Conservation (phyloP, 2,113 vertebrate species). For the Gadus macrocephalus region DNA sequence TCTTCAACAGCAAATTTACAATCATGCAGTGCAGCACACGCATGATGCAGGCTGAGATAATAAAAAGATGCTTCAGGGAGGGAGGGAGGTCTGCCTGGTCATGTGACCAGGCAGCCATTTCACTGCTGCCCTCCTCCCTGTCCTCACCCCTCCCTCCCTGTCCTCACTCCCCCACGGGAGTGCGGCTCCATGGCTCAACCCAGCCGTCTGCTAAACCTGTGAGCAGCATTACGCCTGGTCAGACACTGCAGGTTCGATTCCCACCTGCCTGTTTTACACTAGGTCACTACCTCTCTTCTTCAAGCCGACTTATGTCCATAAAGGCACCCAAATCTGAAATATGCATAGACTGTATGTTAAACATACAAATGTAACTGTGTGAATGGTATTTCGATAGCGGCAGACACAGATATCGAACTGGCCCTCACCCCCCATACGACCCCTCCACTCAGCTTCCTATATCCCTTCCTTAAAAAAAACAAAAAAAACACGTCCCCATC, state of each 20-base stretch:
- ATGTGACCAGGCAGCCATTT: not conserved
- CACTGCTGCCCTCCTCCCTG: not conserved
- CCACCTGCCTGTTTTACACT: no score
- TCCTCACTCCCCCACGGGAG: not conserved
- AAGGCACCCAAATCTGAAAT: no score
- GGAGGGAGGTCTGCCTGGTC: slow-evolving; percentile 34
- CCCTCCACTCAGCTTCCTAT: slow-evolving; percentile 8
- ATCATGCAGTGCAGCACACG: slow-evolving; percentile 20
- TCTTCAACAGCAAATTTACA: not conserved
- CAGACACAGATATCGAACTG: no score
- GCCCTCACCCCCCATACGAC: not conserved
- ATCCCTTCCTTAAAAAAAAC: not conserved
- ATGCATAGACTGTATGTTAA: no score
- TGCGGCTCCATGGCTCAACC: no score
- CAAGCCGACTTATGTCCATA: not conserved
- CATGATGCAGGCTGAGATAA: slow-evolving; percentile 27
- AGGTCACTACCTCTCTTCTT: no score
- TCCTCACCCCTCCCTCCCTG: not conserved
- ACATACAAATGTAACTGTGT: no score
- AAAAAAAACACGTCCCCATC: slow-evolving; percentile 14
- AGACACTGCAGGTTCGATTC: no score
- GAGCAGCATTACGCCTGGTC: no score
- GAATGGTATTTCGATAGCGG: no score
- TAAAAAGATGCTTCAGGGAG: not conserved
- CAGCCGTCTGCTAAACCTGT: no score